A percentile compares a stretch with the other conserved stretches of the same genome.
phyloP scores from a whole-genome alignment of 2,113 vertebrate species.

The Felis chaus region DNA sequence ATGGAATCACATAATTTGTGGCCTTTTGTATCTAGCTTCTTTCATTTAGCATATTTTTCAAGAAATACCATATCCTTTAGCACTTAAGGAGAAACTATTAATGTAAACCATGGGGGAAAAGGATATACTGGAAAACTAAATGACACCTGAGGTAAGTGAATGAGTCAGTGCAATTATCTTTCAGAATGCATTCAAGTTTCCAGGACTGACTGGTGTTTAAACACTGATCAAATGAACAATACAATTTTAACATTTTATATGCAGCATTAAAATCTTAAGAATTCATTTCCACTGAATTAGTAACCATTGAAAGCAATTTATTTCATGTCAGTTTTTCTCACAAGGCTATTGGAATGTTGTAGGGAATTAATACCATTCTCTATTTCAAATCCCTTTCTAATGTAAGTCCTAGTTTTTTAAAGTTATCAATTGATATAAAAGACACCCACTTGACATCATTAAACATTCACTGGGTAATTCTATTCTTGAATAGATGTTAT shows the following conservation, averaged over 20 bases:
- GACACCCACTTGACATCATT: background rate
- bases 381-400: background rate
- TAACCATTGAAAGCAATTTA: slow-evolving; percentile 20
- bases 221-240: background rate
- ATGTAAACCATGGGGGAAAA: slow-evolving; percentile 36
- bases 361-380: background rate
- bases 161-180: slow-evolving; percentile 56
- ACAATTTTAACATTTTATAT: slow-evolving; percentile 57
- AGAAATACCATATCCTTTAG: slow-evolving; percentile 41
- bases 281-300: background rate
- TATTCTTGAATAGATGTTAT: background rate
- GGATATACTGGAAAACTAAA: slow-evolving; percentile 41
- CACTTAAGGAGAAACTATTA: slow-evolving; percentile 23
- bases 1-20: background rate
- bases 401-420: background rate
- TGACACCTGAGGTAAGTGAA: background rate
- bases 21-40: background rate
- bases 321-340: slow-evolving; percentile 3
- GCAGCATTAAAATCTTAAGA: slow-evolving; percentile 47
- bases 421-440: background rate
- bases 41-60: slow-evolving; percentile 12
- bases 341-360: slow-evolving; percentile 35
- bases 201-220: slow-evolving; percentile 51
- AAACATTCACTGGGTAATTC: slow-evolving; percentile 15
- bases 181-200: slow-evolving; percentile 54